Percentiles rank a stretch among this genome's conserved stretches.
Evolutionary conservation across 2,888 invertebrate species (phyloP).

Genomic region (Pycnomerus fuliginosus): DNA sequence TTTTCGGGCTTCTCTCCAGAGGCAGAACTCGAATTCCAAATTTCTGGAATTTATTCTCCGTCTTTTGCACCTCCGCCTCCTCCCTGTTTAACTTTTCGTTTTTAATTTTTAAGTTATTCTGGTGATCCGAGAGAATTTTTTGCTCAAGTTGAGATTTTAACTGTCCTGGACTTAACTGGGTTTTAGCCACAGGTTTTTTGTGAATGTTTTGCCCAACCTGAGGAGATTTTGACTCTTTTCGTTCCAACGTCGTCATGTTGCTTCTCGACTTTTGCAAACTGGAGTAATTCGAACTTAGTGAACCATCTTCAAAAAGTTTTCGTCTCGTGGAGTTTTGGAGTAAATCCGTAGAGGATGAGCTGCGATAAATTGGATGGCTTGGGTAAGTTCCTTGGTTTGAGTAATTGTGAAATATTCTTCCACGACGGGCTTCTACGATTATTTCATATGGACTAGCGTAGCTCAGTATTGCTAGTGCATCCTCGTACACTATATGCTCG

Average conservation of each 20-base stretch:
- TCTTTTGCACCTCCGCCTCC: slow-evolving; percentile 58
- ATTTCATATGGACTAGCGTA: slow-evolving; percentile 91
- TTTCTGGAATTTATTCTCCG: slow-evolving; percentile 61
- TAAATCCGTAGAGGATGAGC: slow-evolving; percentile 78
- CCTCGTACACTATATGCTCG: slow-evolving; percentile 85
- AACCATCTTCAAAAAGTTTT: slow-evolving; percentile 50
- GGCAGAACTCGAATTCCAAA: slow-evolving; percentile 70
- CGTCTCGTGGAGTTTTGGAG: slow-evolving; percentile 42
- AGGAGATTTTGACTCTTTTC: slow-evolving; percentile 44
- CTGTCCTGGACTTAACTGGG: slow-evolving; percentile 39
- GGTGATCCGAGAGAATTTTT: slow-evolving; percentile 38
- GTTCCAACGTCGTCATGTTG: slow-evolving; percentile 48
- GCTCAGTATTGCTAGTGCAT: slow-evolving; percentile 84
- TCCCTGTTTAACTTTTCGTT: slow-evolving; percentile 36
- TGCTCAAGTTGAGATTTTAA: slow-evolving; percentile 45
- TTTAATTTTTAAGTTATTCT: slow-evolving; percentile 39
- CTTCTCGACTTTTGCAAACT: slow-evolving; percentile 48
- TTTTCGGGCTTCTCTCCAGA: slow-evolving; percentile 46
- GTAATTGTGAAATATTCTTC: slow-evolving; percentile 39
- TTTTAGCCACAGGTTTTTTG: slow-evolving; percentile 31
- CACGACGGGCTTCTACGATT: slow-evolving; percentile 70
- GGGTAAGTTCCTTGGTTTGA: slow-evolving; percentile 56
- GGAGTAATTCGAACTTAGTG: slow-evolving; percentile 52
- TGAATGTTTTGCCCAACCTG: slow-evolving; percentile 25
- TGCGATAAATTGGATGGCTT: slow-evolving; percentile 73